Evolutionary conservation across 2,888 invertebrate genomes (phyloP).

Genomic region (Empis livida): DNA sequence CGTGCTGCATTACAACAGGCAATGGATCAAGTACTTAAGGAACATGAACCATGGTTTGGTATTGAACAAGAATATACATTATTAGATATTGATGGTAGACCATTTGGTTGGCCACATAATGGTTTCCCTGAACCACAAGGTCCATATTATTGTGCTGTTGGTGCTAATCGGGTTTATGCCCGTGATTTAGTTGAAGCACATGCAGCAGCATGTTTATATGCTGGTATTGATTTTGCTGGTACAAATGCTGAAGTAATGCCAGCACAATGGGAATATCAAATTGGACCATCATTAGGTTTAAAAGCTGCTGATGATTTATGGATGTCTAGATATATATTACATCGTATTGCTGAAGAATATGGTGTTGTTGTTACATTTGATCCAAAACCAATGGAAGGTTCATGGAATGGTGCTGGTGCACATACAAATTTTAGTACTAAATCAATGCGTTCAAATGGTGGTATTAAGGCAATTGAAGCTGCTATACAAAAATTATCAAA

Average conservation of each 20-base stretch:
- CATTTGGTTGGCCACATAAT: conserved; percentile 61
- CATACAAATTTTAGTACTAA: conserved; percentile 87
- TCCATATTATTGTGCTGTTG: conserved; percentile 76
- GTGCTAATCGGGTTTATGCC: conserved; percentile 62
- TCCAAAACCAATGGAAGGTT: conserved; percentile 50
- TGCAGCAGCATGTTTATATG: conserved; percentile 52
- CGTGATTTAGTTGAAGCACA: conserved; percentile 75
- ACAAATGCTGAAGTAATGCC: conserved; percentile 77
- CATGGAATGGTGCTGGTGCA: conserved; percentile 91
- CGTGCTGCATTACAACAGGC: conserved; percentile 39
- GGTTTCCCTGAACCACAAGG: conserved; percentile 58
- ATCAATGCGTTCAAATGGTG: conserved; percentile 61
- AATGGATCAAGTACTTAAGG: conserved; percentile 42
- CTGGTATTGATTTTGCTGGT: conserved; percentile 64
- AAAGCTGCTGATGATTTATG: conserved; percentile 47
- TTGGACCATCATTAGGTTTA: conserved; percentile 50
- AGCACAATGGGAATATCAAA: conserved; percentile 59
- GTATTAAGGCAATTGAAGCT: conserved; percentile 54
- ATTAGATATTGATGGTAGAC: conserved; percentile 44
- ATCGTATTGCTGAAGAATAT: conserved; percentile 47
- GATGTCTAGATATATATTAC: conserved; percentile 45
- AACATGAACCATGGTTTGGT: conserved; percentile 59
- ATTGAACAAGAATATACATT: conserved; percentile 54
- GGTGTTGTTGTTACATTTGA: conserved; percentile 44
- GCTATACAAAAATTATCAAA: conserved; percentile 63